Percentiles rank a stretch among this genome's conserved stretches.
phyloP scores from a whole-genome alignment of 2,888 invertebrate genomes.

The Chrysomela aeneicollis region DNA sequence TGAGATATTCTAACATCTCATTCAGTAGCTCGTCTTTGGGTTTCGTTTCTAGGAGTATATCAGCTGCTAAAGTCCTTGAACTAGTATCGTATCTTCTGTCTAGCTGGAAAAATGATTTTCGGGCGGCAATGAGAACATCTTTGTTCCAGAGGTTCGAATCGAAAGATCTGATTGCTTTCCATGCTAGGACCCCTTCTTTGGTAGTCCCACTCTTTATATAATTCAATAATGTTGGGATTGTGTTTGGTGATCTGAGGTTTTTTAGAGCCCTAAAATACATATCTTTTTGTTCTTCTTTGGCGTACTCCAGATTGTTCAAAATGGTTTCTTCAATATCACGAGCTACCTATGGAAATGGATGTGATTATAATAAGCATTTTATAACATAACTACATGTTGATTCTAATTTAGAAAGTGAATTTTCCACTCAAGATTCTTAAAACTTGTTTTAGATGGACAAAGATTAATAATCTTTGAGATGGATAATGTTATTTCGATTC shows the following conservation, averaged over 20 bases:
- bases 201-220: conserved; percentile 64
- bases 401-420: not conserved
- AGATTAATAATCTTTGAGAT: too few species aligned
- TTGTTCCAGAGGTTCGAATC: conserved; percentile 57
- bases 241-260: conserved; percentile 70
- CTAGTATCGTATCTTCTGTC: conserved; percentile 71
- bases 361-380: too few species aligned
- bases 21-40: conserved; percentile 66
- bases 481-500: too few species aligned
- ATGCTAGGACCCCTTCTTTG: conserved; percentile 69
- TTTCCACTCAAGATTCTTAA: too few species aligned
- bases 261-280: conserved; percentile 73
- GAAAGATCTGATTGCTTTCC: conserved; percentile 71
- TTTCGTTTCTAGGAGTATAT: conserved; percentile 70
- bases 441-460: too few species aligned
- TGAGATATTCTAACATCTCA: conserved; percentile 61
- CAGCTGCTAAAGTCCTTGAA: conserved; percentile 74
- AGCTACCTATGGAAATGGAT: conserved; percentile 49
- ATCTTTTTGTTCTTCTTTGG: conserved; percentile 65
- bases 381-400: not conserved
- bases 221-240: conserved; percentile 68
- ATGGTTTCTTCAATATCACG: conserved; percentile 58
- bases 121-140: conserved; percentile 62
- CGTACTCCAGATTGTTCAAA: conserved; percentile 54
- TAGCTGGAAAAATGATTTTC: conserved; percentile 69